These are phyloP conservation scores for Timema podura DNA, from an alignment of 2,888 invertebrate genomes.

Conservation along the genomic window DNA sequence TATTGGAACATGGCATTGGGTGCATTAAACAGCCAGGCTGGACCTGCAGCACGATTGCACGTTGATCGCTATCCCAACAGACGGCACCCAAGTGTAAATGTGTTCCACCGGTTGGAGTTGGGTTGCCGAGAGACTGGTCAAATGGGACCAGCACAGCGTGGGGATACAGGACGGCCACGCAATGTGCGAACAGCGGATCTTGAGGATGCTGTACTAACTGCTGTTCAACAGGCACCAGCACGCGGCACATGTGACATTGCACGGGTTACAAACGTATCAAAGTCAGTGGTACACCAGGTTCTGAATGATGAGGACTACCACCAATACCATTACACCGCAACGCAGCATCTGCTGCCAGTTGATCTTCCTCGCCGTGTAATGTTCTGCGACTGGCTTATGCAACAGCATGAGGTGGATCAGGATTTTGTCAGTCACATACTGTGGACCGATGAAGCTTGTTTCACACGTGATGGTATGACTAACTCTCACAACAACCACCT, in stretches of 20 bases:
- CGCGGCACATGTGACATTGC: not conserved
- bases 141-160: not conserved
- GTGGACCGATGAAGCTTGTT: too few relatives aligned
- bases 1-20: not conserved
- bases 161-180: not conserved
- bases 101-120: not conserved
- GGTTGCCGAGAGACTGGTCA: conserved; percentile 1
- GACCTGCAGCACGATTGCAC: not conserved
- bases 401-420: too few relatives aligned
- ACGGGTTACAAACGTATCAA: not conserved
- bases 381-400: too few relatives aligned
- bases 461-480: too few relatives aligned
- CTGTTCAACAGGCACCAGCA: not conserved
- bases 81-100: not conserved
- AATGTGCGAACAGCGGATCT: not conserved
- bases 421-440: too few relatives aligned
- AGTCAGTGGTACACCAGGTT: not conserved
- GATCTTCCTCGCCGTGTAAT: too few relatives aligned
- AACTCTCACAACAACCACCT: too few relatives aligned
- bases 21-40: not conserved
- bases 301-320: not conserved
- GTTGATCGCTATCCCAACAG: not conserved
- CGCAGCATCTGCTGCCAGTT: not conserved
- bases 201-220: not conserved
- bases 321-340: not conserved